phyloP scores from a whole-genome alignment of 2,113 vertebrate genomes.

The Ammodytes dubius region DNA sequence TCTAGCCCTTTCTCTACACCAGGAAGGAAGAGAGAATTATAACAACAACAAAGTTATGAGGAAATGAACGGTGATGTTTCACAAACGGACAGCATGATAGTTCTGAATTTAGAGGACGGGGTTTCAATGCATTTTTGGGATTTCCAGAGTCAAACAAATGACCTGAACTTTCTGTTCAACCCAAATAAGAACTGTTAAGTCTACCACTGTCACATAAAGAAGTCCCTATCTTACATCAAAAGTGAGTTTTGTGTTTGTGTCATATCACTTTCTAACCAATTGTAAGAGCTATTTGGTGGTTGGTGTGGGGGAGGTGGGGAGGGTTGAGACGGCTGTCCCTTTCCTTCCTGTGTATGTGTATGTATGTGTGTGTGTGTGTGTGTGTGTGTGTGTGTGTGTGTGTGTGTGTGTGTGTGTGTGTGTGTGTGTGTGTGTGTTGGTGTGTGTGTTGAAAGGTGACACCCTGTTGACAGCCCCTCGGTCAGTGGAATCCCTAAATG shows the following conservation, averaged over 20 bases:
- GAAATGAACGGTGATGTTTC: not conserved
- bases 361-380: constrained; percentile 27
- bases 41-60: not conserved
- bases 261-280: constrained; percentile 36
- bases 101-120: not conserved
- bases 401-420: constrained; percentile 23
- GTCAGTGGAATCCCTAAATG: constrained; percentile 79
- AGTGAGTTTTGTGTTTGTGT: not conserved
- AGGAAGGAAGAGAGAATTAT: not conserved
- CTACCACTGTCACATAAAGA: not conserved
- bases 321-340: constrained; percentile 59
- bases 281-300: constrained; percentile 9
- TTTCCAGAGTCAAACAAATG: not conserved
- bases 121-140: not conserved
- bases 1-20: not conserved
- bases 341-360: constrained; percentile 59
- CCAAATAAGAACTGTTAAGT: not conserved
- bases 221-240: not conserved
- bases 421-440: constrained; percentile 49
- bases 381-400: constrained; percentile 24
- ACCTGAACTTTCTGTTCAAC: not conserved
- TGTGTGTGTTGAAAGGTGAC: constrained; percentile 79
- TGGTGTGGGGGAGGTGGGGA: constrained; percentile 12
- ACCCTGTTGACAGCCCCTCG: constrained; percentile 73
- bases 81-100: not conserved